Percentiles rank a stretch among this genome's conserved stretches.
phyloP scores from a whole-genome alignment of 2,113 vertebrate species.

The Phainopepla nitens region DNA sequence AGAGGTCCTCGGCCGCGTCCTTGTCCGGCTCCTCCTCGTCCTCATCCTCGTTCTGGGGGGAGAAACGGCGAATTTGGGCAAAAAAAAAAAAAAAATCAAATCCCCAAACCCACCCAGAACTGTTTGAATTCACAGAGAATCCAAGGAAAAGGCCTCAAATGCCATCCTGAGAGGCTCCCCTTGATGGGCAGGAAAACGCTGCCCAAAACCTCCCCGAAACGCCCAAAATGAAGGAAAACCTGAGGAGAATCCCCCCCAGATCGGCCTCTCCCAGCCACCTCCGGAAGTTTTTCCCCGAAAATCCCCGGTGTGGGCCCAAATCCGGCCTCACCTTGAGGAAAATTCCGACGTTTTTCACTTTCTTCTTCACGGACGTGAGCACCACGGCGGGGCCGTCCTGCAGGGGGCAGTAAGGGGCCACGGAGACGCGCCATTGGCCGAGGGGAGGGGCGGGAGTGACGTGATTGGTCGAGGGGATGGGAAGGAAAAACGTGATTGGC shows the following conservation, averaged over 20 bases:
- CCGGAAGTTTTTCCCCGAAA: background rate
- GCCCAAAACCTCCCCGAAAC: fast-evolving
- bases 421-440: no score
- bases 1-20: background rate
- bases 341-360: background rate
- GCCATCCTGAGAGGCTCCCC: no score
- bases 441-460: no score
- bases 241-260: background rate
- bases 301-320: fast-evolving
- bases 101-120: background rate
- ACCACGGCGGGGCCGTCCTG: background rate
- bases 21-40: background rate
- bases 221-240: fast-evolving
- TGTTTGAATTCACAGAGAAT: fast-evolving
- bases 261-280: fast-evolving
- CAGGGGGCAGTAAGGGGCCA: background rate
- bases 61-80: fast-evolving
- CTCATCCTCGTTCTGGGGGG: background rate
- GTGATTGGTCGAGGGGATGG: no score
- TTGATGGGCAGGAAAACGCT: background rate
- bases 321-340: background rate
- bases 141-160: fast-evolving
- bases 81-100: background rate
- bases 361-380: background rate
- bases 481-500: no score